phyloP scores from a whole-genome alignment of 2,113 vertebrate species.

The Urocitellus parryii region DNA sequence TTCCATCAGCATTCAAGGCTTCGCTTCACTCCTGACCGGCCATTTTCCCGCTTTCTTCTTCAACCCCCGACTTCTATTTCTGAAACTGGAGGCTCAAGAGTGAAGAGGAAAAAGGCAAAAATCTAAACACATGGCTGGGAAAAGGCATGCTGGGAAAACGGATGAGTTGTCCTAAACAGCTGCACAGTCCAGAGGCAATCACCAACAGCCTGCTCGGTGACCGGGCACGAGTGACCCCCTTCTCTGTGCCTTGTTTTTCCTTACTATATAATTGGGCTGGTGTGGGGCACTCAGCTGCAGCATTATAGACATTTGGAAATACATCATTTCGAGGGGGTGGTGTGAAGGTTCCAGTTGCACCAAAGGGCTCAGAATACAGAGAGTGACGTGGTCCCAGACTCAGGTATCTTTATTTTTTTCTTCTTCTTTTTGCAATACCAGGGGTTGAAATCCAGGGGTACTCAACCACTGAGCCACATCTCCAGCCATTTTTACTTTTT shows the following conservation, averaged over 20 bases:
- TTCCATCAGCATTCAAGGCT: not conserved
- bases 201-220: accelerated
- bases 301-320: not conserved
- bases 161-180: accelerated
- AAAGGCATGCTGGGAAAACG: not conserved
- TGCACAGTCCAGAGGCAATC: too few relatives aligned
- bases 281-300: accelerated
- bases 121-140: not conserved
- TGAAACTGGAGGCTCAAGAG: not conserved
- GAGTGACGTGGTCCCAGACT: not conserved
- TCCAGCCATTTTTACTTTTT: too few relatives aligned
- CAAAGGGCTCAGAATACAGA: not conserved
- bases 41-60: not conserved
- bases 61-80: not conserved
- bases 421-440: too few relatives aligned
- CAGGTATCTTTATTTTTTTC: not conserved
- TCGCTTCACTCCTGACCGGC: not conserved
- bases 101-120: not conserved
- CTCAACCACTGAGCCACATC: too few relatives aligned
- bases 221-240: not conserved
- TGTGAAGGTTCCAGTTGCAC: not conserved
- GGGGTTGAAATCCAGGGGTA: too few relatives aligned
- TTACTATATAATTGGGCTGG: not conserved
- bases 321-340: not conserved
- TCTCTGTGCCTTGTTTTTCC: not conserved